Conservation (phyloP, 2,888 invertebrate species). For the Cantharis nigra region DNA sequence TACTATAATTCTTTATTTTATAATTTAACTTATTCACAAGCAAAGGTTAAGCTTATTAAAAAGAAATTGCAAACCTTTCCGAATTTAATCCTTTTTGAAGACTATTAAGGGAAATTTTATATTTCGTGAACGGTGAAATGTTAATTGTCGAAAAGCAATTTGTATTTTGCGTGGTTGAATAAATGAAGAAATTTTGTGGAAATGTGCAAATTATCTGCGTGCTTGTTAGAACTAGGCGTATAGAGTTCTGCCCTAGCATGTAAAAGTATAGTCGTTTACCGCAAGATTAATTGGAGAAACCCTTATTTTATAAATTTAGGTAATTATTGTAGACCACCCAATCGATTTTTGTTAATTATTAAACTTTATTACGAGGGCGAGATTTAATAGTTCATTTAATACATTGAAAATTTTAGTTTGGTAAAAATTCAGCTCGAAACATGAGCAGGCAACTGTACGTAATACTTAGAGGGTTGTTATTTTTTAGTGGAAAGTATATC, state of each 20-base stretch:
- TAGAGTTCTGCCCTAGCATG: slow-evolving; percentile 10
- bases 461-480: slow-evolving; percentile 26
- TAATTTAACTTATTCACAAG: not conserved
- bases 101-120: not conserved
- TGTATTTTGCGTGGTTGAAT: slow-evolving; percentile 23
- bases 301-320: slow-evolving; percentile 23
- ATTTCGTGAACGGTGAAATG: slow-evolving; percentile 10
- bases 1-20: not conserved
- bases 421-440: slow-evolving; percentile 19
- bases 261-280: slow-evolving; percentile 17
- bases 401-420: slow-evolving; percentile 1
- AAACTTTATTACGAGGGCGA: slow-evolving; percentile 7
- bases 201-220: slow-evolving; percentile 25
- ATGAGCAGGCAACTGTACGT: slow-evolving; percentile 28
- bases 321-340: slow-evolving; percentile 17
- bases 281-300: slow-evolving; percentile 18
- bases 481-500: slow-evolving; percentile 40
- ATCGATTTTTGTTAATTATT: slow-evolving; percentile 7
- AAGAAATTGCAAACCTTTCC: not conserved
- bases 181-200: slow-evolving; percentile 23
- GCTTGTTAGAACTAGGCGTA: slow-evolving; percentile 19
- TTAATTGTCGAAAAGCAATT: slow-evolving; percentile 19
- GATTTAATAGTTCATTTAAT: slow-evolving; percentile 10
- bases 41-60: not conserved
- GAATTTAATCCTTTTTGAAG: not conserved